phyloP scores from a whole-genome alignment of 2,113 vertebrate species.

The Platichthys flesus region DNA sequence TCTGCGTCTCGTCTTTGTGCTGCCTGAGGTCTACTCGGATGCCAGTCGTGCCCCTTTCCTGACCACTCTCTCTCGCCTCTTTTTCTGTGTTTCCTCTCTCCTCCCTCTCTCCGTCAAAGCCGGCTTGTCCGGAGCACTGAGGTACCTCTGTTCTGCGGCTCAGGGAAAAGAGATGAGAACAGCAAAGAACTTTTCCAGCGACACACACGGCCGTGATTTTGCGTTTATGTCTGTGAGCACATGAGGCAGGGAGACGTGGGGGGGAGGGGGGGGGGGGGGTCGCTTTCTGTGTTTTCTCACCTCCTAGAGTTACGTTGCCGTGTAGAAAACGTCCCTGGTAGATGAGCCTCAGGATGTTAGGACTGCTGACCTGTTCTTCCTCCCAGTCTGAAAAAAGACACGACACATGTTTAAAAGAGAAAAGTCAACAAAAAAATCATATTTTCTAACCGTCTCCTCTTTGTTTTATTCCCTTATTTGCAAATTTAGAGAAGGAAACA shows the following conservation, averaged over 20 bases:
- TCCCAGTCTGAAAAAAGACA: slow-evolving; percentile 89
- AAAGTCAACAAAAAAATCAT: not conserved
- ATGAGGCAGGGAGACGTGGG: not conserved
- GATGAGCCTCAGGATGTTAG: slow-evolving; percentile 96
- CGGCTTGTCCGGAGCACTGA: slow-evolving; percentile 76
- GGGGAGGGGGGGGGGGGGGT: not conserved
- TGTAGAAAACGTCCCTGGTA: slow-evolving; percentile 99
- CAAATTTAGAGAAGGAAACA: not conserved
- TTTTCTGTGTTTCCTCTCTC: slow-evolving; percentile 69
- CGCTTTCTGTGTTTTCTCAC: slow-evolving; percentile 77
- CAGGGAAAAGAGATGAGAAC: slow-evolving; percentile 67
- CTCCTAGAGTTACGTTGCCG: slow-evolving; percentile 98
- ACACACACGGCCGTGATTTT: slow-evolving; percentile 59
- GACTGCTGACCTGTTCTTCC: slow-evolving; percentile 98
- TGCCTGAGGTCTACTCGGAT: slow-evolving; percentile 35
- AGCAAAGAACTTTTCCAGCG: slow-evolving; percentile 72
- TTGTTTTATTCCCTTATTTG: not conserved
- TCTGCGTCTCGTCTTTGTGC: slow-evolving; percentile 37
- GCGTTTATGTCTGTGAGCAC: slow-evolving; percentile 31
- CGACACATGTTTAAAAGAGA: slow-evolving; percentile 12
- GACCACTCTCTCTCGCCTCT: slow-evolving; percentile 61
- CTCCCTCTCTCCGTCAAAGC: slow-evolving; percentile 73
- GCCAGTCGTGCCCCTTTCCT: slow-evolving; percentile 57
- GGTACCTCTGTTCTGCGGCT: slow-evolving; percentile 75
- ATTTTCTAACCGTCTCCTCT: no score